These are phyloP conservation scores for Clarias pachynema DNA, from an alignment of 2,797 vertebrate genomes.

Conservation along the genomic window DNA sequence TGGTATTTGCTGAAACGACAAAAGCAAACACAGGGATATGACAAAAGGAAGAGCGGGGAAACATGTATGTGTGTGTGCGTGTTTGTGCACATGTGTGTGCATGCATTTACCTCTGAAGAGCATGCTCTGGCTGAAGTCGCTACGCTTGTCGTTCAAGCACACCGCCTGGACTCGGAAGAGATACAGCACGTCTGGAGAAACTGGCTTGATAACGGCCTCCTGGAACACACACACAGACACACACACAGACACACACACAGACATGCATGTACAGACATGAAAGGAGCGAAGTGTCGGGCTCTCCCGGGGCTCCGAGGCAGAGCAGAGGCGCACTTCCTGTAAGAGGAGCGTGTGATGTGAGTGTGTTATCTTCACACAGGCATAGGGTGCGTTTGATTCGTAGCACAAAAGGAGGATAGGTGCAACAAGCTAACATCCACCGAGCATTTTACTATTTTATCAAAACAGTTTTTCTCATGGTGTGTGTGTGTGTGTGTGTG, in stretches of 20 bases:
- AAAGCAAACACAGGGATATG: background rate
- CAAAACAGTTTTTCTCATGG: constrained; percentile 8
- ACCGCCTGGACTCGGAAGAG: constrained; percentile 95
- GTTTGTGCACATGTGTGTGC: constrained; percentile 2
- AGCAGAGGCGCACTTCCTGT: constrained; percentile 17
- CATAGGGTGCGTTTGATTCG: constrained; percentile 45
- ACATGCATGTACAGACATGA: background rate
- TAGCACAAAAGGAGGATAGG: constrained; percentile 39
- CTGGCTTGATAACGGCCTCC: constrained; percentile 92
- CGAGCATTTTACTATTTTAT: constrained; percentile 15
- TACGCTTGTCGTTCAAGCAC: constrained; percentile 94
- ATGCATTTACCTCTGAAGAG: constrained; percentile 88
- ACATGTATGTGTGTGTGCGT: background rate
- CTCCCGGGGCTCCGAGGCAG: constrained; percentile 33
- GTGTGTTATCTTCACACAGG: constrained; percentile 45
- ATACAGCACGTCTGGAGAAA: constrained; percentile 93
- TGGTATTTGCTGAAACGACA: constrained; percentile 86
- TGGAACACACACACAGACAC: constrained; percentile 63
- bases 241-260: constrained; percentile 32
- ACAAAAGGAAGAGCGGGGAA: background rate
- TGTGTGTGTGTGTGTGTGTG: background rate
- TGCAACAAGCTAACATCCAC: background rate
- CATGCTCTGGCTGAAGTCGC: constrained; percentile 98
- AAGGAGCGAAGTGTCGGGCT: background rate
- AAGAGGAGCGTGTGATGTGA: constrained; percentile 35